phyloP scores from a whole-genome alignment of 2,888 invertebrate species.

The Atethmia centrago region DNA sequence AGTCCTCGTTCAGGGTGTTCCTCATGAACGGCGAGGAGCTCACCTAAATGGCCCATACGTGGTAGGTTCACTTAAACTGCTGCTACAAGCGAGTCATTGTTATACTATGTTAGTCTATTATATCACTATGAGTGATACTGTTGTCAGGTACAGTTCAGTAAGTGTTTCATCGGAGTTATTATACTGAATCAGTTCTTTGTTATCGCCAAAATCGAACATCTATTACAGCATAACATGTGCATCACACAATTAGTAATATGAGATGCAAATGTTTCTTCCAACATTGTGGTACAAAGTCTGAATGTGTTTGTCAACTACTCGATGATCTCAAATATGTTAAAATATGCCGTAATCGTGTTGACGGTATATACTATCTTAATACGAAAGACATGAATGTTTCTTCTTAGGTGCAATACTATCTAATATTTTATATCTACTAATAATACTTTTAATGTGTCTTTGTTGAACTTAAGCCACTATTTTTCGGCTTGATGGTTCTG shows the following conservation, averaged over 20 bases:
- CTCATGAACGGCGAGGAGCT: conserved; percentile 84
- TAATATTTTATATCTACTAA: conserved; percentile 55
- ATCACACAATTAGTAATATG: conserved; percentile 1
- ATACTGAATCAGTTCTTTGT: conserved; percentile 67
- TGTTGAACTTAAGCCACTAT: conserved; percentile 31
- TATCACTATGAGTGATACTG: conserved; percentile 70
- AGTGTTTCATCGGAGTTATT: conserved; percentile 68
- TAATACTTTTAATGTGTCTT: conserved; percentile 49
- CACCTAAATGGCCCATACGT: conserved; percentile 54
- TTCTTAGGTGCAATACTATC: conserved; percentile 65
- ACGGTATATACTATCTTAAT: conserved; percentile 39
- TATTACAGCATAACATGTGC: conserved; percentile 20
- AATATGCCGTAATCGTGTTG: conserved; percentile 39
- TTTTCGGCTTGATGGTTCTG: conserved; percentile 18
- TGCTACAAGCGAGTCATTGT: conserved; percentile 62
- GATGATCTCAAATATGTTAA: conserved; percentile 65
- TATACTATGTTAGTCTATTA: conserved; percentile 61
- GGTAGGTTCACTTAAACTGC: conserved; percentile 26
- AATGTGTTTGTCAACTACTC: conserved; percentile 68
- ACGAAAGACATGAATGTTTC: conserved; percentile 60
- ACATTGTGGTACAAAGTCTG: conserved; percentile 61
- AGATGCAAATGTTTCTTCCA: conserved; percentile 31
- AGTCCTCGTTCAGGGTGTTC: conserved; percentile 85
- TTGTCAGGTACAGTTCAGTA: conserved; percentile 67
- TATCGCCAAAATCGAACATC: conserved; percentile 25